These are phyloP conservation scores for Melanotaenia trifasciata DNA, from an alignment of 2,797 vertebrate species.

Conservation along the genomic window DNA sequence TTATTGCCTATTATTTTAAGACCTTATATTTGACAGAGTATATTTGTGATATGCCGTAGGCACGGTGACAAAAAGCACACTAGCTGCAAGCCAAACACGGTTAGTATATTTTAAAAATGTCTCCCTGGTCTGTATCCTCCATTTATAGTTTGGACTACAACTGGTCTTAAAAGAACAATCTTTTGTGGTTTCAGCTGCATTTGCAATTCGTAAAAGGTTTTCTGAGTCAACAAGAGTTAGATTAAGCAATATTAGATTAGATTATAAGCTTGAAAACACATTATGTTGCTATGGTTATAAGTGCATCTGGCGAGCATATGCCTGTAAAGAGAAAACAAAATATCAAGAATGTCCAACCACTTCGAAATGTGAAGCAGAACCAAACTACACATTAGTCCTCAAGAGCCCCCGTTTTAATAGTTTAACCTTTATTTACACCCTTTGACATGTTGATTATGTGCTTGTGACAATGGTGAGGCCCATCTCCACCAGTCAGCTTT, in stretches of 20 bases:
- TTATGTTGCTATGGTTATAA: not conserved
- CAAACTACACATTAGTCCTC: not conserved
- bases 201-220: not conserved
- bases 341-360: not conserved
- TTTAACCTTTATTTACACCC: not conserved
- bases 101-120: not conserved
- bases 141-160: not conserved
- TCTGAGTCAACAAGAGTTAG: not conserved
- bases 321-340: not conserved
- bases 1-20: slow-evolving; percentile 7
- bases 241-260: not conserved
- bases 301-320: not conserved
- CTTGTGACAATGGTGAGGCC: no score
- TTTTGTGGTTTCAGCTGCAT: not conserved
- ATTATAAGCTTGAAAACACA: not conserved
- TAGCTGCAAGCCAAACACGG: not conserved
- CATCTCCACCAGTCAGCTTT: not conserved
- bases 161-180: not conserved
- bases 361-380: not conserved
- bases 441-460: no score
- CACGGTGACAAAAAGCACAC: not conserved
- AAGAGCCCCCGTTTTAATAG: not conserved
- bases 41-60: slow-evolving; percentile 1
- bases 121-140: not conserved
- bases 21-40: not conserved